Evolutionary conservation across 2,113 vertebrate species (phyloP), one percentile per base, ranked within the genome.

Genomic region (Oxygymnocypris stewartii): DNA sequence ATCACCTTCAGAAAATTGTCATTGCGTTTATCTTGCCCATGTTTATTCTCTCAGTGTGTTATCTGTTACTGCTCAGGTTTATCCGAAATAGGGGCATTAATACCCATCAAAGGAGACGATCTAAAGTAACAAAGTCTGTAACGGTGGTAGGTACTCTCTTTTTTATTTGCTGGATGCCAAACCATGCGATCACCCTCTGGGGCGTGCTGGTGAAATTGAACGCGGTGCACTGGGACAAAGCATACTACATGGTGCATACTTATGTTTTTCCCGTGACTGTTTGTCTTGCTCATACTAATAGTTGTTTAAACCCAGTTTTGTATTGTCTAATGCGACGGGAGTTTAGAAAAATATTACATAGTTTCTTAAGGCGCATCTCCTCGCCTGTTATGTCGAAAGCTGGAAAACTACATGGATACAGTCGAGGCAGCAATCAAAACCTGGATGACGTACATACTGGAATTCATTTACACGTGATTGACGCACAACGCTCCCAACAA

Each of bases 121-220:
- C 93, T 0, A 88, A 87, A 82, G 93, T 95, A 42, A 94, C 94
- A 51, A 94, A 89, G 71, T 91, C 94, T 0, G 90, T 95, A n/a
- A 92, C 91, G 7, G 90, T 94, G 0, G 91, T 94, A n/a, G 40
- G 94, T 94, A 54, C 88, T 93, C 65, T 92, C 92, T 0, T 92
- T 94, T 86, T 95, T 96, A 89, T 89, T 47, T 96, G 95, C 82
- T 93, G 95, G 94, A 92, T 93, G 89, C 94, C 94, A 11, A 94
- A 94, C 40, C 92, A 93, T 1, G 94, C 94, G 65, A 95, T 96
- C 86, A 96, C 95, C 0, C 92, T 96, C 18, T 96, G 95, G 95
- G 95, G 95, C 0, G 95, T 96, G 6, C 82, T 96, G 79, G 95
- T 96, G 20, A 96, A 96, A 89, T 91, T 96, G 3, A 95, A 95